Evolutionary conservation across 2,888 invertebrate species (phyloP).

Genomic region (Helobdella robusta): DNA sequence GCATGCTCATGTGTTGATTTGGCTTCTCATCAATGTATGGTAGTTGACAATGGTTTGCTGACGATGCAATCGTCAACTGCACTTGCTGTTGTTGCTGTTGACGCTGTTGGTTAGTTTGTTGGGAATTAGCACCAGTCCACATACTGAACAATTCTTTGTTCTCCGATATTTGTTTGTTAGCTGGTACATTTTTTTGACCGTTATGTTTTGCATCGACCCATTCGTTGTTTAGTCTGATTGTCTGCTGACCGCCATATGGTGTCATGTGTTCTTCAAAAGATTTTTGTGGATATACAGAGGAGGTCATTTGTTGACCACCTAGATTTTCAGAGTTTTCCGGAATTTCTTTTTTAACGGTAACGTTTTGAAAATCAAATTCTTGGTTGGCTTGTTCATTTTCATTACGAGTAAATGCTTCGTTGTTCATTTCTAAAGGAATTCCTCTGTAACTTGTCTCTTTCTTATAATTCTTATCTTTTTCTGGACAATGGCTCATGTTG

Average conservation of each 20-base stretch:
- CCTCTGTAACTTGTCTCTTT: not conserved
- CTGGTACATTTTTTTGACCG: not conserved
- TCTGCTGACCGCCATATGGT: not conserved
- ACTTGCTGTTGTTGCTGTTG: slow-evolving; percentile 10
- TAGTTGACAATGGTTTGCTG: not conserved
- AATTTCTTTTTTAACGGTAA: slow-evolving; percentile 21
- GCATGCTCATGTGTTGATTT: not conserved
- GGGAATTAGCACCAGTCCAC: not conserved
- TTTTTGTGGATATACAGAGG: too few relatives aligned
- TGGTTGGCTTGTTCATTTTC: not conserved
- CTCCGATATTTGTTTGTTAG: not conserved
- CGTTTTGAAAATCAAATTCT: slow-evolving; percentile 9
- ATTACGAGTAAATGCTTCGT: not conserved
- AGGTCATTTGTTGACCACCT: not conserved
- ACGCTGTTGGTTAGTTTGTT: not conserved
- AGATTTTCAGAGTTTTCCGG: not conserved
- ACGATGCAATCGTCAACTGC: not conserved
- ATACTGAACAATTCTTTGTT: slow-evolving; percentile 10
- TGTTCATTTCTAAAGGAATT: not conserved
- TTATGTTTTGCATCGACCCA: slow-evolving; percentile 14
- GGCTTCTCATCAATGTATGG: slow-evolving; percentile 2
- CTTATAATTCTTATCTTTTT: not conserved
- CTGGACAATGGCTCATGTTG: too few relatives aligned
- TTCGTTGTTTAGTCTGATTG: not conserved
- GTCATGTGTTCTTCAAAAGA: too few relatives aligned